These are phyloP conservation scores for Jordanella pulchra DNA, from an alignment of 2,797 vertebrate genomes.

Conservation along the genomic window DNA sequence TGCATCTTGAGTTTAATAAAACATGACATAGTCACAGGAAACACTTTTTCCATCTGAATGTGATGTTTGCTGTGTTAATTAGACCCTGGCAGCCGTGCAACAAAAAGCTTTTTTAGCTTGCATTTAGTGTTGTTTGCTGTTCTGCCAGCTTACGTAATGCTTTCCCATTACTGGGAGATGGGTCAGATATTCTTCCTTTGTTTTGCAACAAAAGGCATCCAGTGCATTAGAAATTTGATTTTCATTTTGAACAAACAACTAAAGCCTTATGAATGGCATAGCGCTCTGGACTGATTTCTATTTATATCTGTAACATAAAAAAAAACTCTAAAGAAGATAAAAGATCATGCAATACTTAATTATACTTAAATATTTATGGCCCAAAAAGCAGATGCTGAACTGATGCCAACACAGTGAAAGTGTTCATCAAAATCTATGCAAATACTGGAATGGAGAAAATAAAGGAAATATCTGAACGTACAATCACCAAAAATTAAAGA, in stretches of 20 bases:
- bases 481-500: background rate
- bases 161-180: constrained; percentile 47
- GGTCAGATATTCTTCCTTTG: constrained; percentile 37
- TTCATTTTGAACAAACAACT: constrained; percentile 26
- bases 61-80: constrained; percentile 66
- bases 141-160: constrained; percentile 36
- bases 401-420: background rate
- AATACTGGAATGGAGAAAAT: background rate
- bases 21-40: constrained; percentile 51
- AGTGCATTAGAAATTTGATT: constrained; percentile 40
- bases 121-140: constrained; percentile 39
- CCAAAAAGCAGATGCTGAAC: background rate
- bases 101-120: constrained; percentile 45
- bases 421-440: background rate
- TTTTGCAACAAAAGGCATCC: constrained; percentile 34
- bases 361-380: background rate
- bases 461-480: background rate
- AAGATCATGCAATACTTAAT: background rate
- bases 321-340: background rate
- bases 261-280: constrained; percentile 12
- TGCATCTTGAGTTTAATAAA: constrained; percentile 68
- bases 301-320: constrained; percentile 8
- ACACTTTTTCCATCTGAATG: constrained; percentile 42
- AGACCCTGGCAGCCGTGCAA: constrained; percentile 50
- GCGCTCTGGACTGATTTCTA: background rate